These are phyloP conservation scores for Lucifuga dentata DNA, from an alignment of 2,113 vertebrate genomes.

Conservation along the genomic window DNA sequence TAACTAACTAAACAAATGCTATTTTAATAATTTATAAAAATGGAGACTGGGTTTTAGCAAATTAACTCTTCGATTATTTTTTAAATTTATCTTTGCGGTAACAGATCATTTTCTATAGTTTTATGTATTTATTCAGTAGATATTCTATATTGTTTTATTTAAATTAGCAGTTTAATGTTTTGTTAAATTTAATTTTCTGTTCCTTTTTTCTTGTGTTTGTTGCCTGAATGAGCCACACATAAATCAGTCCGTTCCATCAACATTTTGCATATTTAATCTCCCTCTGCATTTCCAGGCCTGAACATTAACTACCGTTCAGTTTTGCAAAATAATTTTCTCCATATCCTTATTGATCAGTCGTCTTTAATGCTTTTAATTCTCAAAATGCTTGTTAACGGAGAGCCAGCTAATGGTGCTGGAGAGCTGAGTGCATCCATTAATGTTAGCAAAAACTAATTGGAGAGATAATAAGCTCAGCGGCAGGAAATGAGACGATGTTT, in stretches of 20 bases:
- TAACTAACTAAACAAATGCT: no score
- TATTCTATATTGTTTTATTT: no score
- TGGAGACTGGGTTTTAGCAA: no score
- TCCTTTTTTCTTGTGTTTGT: not conserved
- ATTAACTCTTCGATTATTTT: no score
- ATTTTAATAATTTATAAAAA: no score
- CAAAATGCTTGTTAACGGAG: constrained; percentile 71
- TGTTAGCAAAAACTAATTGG: constrained; percentile 81
- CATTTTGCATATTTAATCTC: constrained; percentile 56
- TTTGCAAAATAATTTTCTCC: constrained; percentile 69
- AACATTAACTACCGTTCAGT: constrained; percentile 69
- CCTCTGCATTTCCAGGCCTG: constrained; percentile 45
- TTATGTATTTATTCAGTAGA: no score
- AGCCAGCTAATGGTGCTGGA: constrained; percentile 78
- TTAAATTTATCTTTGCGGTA: no score
- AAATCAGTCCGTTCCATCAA: constrained; percentile 42
- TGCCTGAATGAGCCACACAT: constrained; percentile 25
- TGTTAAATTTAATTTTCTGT: no score
- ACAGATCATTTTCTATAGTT: no score
- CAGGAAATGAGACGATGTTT: constrained; percentile 78
- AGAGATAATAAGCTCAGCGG: constrained; percentile 77
- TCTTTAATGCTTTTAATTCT: constrained; percentile 72
- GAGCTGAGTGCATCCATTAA: constrained; percentile 78
- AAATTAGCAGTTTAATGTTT: no score
- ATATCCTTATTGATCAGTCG: constrained; percentile 67